Conservation (phyloP, 2,888 invertebrate genomes). For the Slavum lentiscoides region DNA sequence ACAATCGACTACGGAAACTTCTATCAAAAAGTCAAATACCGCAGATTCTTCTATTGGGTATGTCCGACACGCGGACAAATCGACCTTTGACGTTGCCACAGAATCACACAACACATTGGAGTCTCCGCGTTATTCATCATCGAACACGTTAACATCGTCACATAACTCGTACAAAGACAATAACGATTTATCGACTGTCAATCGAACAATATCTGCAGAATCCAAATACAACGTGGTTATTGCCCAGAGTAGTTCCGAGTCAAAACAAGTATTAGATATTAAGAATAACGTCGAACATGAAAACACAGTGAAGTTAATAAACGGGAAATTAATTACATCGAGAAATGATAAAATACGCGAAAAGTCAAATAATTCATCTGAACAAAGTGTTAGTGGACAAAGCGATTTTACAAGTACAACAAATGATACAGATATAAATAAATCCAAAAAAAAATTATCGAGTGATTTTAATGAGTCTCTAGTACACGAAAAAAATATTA, state of each 20-base stretch:
- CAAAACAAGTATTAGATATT: not conserved
- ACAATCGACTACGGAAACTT: slow-evolving; percentile 4
- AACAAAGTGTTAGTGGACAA: not conserved
- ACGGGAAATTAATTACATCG: slow-evolving; percentile 22
- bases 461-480: not conserved
- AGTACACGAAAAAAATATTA: not conserved
- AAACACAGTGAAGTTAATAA: not conserved
- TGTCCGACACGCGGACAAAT: not conserved
- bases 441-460: not conserved
- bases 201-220: not conserved
- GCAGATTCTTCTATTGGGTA: not conserved
- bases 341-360: not conserved
- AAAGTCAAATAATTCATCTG: not conserved
- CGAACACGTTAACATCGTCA: slow-evolving; percentile 1
- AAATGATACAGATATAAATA: not conserved
- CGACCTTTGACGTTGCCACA: not conserved
- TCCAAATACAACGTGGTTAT: slow-evolving; percentile 5
- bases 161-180: not conserved
- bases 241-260: slow-evolving; percentile 12
- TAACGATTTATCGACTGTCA: not conserved
- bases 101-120: not conserved
- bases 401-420: not conserved
- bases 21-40: not conserved
- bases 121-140: not conserved
- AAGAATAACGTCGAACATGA: not conserved